These are phyloP conservation scores for Leptopilina clavipes DNA, from an alignment of 1,140 invertebrate genomes.

Conservation along the genomic window DNA sequence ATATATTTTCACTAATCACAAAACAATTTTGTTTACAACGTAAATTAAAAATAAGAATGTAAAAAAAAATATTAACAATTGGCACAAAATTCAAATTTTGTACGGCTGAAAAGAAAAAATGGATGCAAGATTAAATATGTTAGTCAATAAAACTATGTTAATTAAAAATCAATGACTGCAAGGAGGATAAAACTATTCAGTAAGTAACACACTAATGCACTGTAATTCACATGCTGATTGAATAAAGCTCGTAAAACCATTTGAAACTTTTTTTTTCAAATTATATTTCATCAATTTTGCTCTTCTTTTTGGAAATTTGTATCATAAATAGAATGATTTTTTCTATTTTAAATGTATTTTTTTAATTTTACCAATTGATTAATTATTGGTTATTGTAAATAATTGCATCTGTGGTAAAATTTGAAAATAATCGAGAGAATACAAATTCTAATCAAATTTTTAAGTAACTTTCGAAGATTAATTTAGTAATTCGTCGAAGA, in stretches of 20 bases:
- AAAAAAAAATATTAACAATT: background rate
- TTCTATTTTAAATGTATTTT: background rate
- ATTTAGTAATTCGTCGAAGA: background rate
- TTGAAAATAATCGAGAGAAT: too few relatives aligned
- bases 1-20: too few relatives aligned
- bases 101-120: background rate
- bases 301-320: background rate
- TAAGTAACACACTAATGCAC: constrained; percentile 23
- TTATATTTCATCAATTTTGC: too few relatives aligned
- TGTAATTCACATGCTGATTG: constrained; percentile 6
- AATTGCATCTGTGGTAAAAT: background rate
- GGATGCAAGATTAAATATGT: background rate
- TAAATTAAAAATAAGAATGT: too few relatives aligned
- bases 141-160: constrained; percentile 25
- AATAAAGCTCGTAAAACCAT: constrained; percentile 15
- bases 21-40: too few relatives aligned
- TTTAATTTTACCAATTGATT: background rate
- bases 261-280: background rate
- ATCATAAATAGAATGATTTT: background rate
- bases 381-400: too few relatives aligned
- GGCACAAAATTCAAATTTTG: background rate
- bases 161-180: constrained; percentile 18
- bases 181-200: background rate
- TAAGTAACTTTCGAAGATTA: background rate
- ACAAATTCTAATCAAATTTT: background rate